Evolutionary conservation across 2,888 invertebrate species (phyloP), one percentile per base, ranked within the genome.

Genomic region (Macrophya annulata): DNA sequence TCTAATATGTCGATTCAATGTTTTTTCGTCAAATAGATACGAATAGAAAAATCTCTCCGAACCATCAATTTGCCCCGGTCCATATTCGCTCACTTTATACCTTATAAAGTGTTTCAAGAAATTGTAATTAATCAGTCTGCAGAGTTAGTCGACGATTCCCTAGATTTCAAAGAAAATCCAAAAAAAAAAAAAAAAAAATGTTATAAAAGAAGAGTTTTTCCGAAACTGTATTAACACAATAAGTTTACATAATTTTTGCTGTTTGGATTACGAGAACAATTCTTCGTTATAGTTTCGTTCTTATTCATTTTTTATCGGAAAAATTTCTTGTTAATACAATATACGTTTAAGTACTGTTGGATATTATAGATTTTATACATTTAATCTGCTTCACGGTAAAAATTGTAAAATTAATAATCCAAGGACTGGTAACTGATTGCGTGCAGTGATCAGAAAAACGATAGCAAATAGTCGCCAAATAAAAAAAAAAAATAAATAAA

Each of bases 401-500:
- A 62, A 21, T 10, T 21, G 10, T 17, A n/a, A 62, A 62, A 62
- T 25, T 62, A 62, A 62, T 62, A 25, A 62, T 25, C 62, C 25
- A 12, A 62, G 62, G 21, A 25, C 25, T 12, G 21, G 21, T 25
- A 62, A 25, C 25, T 25, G 62, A 62, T 62, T 62, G 25, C 62
- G 25, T 62, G 62, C 25, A 25, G 62, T 25, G 25, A 62, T 62
- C 25, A 62, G 62, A 62, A 62, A 62, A 21, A 62, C 62, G 62
- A 25, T 62, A 21, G 21, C 9, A 62, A 62, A 62, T 55, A n/a
- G n/a, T 55, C 6, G 4, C 10, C 4, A 15, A 15, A 0, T 9
- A 55, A 55, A 17, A 62, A 62, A 62, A 25, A 12, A 25, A 62
- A 12, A 48, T 3, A 48, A 48, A 48, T 12, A 62, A 25, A 12